Conservation (phyloP, 1,140 invertebrate genomes). For the Medauroidea extradentata region DNA sequence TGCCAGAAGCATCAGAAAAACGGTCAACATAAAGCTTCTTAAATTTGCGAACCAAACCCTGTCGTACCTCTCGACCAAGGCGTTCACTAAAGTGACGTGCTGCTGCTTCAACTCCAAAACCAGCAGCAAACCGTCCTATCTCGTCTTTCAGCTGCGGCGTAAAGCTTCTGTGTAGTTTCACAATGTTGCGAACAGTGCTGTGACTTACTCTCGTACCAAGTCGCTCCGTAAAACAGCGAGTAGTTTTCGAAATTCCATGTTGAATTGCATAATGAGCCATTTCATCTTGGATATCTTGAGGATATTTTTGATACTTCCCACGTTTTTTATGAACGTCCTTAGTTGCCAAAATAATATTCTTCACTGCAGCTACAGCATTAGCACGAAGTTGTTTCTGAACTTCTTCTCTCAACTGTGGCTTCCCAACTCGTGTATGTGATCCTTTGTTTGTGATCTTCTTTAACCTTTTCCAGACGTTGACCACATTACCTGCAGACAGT, state of each 20-base stretch:
- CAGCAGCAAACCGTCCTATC: conserved; percentile 37
- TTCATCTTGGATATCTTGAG: conserved; percentile 36
- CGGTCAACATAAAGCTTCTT: conserved; percentile 32
- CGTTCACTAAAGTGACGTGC: conserved; percentile 31
- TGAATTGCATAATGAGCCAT: conserved; percentile 36
- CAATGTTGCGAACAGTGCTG: conserved; percentile 40
- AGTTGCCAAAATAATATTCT: conserved; percentile 33
- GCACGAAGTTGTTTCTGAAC: background rate
- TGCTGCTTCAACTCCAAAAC: conserved; percentile 35
- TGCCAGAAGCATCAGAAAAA: conserved; percentile 17
- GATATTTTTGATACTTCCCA: conserved; percentile 40
- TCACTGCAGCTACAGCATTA: conserved; percentile 34
- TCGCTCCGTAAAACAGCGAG: conserved; percentile 33
- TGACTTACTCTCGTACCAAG: conserved; percentile 36
- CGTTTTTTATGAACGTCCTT: conserved; percentile 35
- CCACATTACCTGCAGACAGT: background rate
- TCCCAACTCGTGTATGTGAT: too few species aligned
- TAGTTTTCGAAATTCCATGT: conserved; percentile 32
- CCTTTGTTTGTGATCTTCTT: too few species aligned
- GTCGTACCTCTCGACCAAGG: conserved; percentile 29
- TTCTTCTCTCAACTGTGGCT: background rate
- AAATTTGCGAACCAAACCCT: conserved; percentile 37
- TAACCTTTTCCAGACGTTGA: too few species aligned
- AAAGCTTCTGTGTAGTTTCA: conserved; percentile 34
- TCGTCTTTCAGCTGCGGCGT: conserved; percentile 35